Conservation (phyloP, 2,888 invertebrate species). For the Eupithecia subumbrata region DNA sequence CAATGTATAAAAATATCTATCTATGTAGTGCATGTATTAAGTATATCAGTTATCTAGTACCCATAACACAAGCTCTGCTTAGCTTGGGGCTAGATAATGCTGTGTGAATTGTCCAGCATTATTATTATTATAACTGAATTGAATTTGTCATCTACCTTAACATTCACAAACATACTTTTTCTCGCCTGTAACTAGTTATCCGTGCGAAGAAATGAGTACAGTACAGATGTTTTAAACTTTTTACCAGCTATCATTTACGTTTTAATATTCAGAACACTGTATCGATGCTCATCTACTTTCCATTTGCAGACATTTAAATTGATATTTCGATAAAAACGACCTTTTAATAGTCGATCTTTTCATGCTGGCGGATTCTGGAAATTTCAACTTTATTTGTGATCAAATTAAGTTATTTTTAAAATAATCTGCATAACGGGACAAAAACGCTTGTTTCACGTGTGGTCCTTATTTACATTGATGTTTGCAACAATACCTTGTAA, state of each 20-base stretch:
- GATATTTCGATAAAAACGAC: constrained; percentile 23
- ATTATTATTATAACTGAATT: no score
- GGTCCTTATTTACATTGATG: constrained; percentile 29
- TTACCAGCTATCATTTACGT: constrained; percentile 13
- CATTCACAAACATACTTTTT: neutral
- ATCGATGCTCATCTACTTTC: constrained; percentile 20
- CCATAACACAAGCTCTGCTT: no score
- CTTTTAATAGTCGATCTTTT: constrained; percentile 9
- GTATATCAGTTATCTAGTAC: no score
- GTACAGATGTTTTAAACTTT: neutral
- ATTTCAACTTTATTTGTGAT: neutral
- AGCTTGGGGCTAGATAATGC: no score
- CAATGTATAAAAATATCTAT: no score
- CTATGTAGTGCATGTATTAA: no score
- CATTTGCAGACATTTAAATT: constrained; percentile 29
- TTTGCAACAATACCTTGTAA: constrained; percentile 14
- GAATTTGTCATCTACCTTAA: neutral
- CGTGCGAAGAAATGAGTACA: neutral
- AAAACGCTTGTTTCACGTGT: constrained; percentile 20
- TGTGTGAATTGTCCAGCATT: no score
- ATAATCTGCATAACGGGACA: neutral
- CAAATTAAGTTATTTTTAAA: constrained; percentile 1
- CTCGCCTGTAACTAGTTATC: neutral
- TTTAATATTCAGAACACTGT: constrained; percentile 14
- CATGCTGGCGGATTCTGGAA: neutral